Conservation (phyloP, 2,888 invertebrate species). For the Cheilosia grossa region DNA sequence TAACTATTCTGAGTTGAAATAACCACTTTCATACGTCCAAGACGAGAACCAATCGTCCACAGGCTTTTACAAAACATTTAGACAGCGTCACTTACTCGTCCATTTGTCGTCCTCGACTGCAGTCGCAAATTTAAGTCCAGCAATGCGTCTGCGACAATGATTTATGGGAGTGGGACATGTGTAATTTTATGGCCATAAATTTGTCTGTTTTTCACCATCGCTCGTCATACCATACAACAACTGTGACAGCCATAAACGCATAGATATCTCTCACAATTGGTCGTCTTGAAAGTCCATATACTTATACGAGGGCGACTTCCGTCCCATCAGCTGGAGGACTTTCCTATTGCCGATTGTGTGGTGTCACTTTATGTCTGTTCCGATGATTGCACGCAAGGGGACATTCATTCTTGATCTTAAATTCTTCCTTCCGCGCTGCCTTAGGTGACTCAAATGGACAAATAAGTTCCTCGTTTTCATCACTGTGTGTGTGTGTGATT, state of each 20-base stretch:
- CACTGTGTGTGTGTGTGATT: constrained; percentile 46
- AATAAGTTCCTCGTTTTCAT: constrained; percentile 64
- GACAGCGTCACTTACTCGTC: constrained; percentile 9
- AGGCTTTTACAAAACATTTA: neutral
- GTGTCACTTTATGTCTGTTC: constrained; percentile 32
- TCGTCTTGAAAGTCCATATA: neutral
- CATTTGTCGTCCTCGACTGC: constrained; percentile 17
- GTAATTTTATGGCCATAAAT: constrained; percentile 81
- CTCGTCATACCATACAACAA: neutral
- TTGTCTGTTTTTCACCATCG: constrained; percentile 74
- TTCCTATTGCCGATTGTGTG: constrained; percentile 6
- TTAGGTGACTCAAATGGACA: constrained; percentile 26
- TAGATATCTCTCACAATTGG: constrained; percentile 6
- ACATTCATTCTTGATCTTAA: neutral
- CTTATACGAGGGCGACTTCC: neutral
- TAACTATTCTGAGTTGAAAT: neutral
- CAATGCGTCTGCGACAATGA: constrained; percentile 73
- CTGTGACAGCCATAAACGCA: constrained; percentile 19
- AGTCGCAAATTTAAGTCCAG: constrained; percentile 28
- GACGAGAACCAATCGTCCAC: too few species aligned
- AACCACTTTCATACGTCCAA: too few species aligned
- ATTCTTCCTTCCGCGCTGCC: neutral
- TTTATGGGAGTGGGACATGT: constrained; percentile 80
- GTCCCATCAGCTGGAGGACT: constrained; percentile 14
- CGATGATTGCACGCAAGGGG: constrained; percentile 13